These are phyloP conservation scores for Acipenser ruthenus DNA, from an alignment of 2,797 vertebrate species.

Conservation along the genomic window DNA sequence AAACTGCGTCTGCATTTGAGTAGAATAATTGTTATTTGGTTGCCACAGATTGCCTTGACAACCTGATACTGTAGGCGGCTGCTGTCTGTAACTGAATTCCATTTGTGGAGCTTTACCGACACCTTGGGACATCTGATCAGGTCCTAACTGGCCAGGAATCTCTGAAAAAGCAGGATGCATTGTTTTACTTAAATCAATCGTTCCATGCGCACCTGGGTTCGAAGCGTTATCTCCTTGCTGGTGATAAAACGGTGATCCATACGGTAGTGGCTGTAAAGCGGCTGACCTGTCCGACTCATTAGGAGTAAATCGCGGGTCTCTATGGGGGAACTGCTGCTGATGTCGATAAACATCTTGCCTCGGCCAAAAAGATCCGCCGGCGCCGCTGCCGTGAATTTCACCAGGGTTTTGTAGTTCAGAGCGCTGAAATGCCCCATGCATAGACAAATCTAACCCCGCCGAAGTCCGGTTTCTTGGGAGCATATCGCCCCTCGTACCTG, in stretches of 20 bases:
- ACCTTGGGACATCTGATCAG: slow-evolving; percentile 12
- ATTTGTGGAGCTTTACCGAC: not conserved
- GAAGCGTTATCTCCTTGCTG: too few species aligned
- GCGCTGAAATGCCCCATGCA: not conserved
- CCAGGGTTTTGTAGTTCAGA: not conserved
- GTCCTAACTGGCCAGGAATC: not conserved
- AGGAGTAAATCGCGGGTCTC: slow-evolving; percentile 6
- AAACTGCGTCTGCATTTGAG: not conserved
- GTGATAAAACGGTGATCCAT: slow-evolving; percentile 10
- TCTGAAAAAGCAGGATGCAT: too few species aligned
- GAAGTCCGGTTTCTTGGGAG: slow-evolving; percentile 2
- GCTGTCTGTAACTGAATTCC: not conserved
- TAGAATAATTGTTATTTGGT: not conserved
- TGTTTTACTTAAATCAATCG: too few species aligned
- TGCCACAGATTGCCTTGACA: slow-evolving; percentile 1
- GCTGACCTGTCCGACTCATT: slow-evolving; percentile 16
- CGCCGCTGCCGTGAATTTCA: slow-evolving; percentile 1
- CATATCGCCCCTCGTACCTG: not conserved
- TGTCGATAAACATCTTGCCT: slow-evolving; percentile 9
- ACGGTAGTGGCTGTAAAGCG: slow-evolving; percentile 4
- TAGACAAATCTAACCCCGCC: not conserved
- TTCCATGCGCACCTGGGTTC: too few species aligned
- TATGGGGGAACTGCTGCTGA: not conserved
- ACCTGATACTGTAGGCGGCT: not conserved
- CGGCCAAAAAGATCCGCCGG: slow-evolving; percentile 13